Conservation (phyloP, 2,888 invertebrate species). For the Nycteola revayana region DNA sequence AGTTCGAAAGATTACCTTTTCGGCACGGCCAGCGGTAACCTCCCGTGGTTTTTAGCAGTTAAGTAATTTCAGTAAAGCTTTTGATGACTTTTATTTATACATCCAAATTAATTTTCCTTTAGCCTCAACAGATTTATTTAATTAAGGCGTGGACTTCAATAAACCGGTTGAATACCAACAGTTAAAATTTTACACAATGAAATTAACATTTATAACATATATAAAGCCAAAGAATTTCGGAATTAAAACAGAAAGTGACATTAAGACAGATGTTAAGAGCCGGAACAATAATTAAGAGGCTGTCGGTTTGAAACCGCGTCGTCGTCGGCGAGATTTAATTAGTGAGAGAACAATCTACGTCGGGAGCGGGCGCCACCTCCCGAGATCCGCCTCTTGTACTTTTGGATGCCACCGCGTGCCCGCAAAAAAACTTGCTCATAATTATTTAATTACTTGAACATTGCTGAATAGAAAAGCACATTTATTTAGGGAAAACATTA, state of each 20-base stretch:
- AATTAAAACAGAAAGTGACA: slow-evolving; percentile 74
- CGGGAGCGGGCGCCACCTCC: slow-evolving; percentile 26
- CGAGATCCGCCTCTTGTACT: slow-evolving; percentile 29
- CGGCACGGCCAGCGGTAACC: slow-evolving; percentile 6
- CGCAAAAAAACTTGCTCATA: not conserved
- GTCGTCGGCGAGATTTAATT: slow-evolving; percentile 78
- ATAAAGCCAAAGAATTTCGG: slow-evolving; percentile 58
- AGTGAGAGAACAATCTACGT: slow-evolving; percentile 67
- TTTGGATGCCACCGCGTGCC: slow-evolving; percentile 18
- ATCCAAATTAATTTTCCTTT: not conserved
- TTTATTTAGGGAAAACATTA: no score
- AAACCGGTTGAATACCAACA: slow-evolving; percentile 21
- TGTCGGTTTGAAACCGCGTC: slow-evolving; percentile 75
- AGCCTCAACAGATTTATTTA: slow-evolving; percentile 9
- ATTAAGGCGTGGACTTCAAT: slow-evolving; percentile 12
- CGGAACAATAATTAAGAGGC: slow-evolving; percentile 80
- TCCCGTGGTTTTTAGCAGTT: slow-evolving; percentile 8
- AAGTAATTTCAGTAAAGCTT: slow-evolving; percentile 18
- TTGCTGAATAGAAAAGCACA: no score
- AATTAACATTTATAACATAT: slow-evolving; percentile 55
- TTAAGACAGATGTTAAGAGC: slow-evolving; percentile 79
- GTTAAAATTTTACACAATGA: slow-evolving; percentile 41
- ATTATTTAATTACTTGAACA: not conserved
- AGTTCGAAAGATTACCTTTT: slow-evolving; percentile 24
- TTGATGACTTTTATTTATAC: slow-evolving; percentile 6